A percentile compares a stretch with the other conserved stretches of the same genome.
These are phyloP conservation scores for Oreotrochilus melanogaster DNA, from an alignment of 2,113 vertebrate genomes.

Conservation along the genomic window DNA sequence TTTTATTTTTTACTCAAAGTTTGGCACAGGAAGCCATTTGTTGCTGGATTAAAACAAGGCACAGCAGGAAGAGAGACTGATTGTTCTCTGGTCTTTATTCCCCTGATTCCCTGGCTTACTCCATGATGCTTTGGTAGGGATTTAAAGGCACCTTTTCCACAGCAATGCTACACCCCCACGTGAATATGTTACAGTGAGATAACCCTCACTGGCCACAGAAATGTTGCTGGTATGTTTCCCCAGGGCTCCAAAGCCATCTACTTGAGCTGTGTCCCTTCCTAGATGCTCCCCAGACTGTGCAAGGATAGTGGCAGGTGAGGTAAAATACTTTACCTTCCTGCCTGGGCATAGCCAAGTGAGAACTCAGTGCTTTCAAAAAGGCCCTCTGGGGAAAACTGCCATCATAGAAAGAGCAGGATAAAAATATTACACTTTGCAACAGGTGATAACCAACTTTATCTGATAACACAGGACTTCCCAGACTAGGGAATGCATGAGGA, in stretches of 20 bases:
- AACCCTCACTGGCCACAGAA: not conserved
- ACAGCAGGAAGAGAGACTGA: not conserved
- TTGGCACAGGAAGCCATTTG: not conserved
- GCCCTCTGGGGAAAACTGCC: not conserved
- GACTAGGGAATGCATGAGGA: not conserved
- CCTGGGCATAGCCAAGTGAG: not conserved
- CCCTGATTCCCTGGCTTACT: not conserved
- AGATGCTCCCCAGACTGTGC: not conserved
- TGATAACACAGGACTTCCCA: not conserved
- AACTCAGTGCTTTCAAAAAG: not conserved
- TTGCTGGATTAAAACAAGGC: not conserved
- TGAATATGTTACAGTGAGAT: not conserved
- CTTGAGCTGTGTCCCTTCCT: not conserved
- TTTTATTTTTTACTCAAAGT: not conserved
- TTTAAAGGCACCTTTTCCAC: not conserved
- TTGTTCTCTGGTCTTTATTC: not conserved
- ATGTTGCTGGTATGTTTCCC: rapidly evolving
- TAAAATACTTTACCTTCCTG: not conserved
- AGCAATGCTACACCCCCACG: rapidly evolving
- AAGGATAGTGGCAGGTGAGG: not conserved
- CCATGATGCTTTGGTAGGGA: not conserved
- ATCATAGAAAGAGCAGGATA: not conserved
- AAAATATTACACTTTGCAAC: not conserved
- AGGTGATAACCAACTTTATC: not conserved
- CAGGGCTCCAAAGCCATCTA: not conserved